Percentiles rank a stretch among this genome's conserved stretches.
Conservation (phyloP, 1,140 invertebrate species). For the Zaprionus kolodkinae region DNA sequence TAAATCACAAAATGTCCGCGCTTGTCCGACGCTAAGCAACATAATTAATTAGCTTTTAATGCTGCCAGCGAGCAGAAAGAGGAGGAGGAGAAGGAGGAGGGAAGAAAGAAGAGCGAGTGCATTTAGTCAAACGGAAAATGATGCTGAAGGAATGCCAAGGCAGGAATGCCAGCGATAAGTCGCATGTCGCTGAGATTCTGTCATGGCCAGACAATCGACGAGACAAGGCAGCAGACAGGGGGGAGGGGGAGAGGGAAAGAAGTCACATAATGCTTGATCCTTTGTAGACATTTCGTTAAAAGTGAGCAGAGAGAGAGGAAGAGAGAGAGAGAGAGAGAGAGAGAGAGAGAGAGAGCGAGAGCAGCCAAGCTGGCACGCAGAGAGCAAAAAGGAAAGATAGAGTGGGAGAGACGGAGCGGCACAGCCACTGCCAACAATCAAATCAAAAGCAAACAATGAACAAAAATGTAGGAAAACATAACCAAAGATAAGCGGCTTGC, state of each 20-base stretch:
- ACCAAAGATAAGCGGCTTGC: constrained; percentile 81
- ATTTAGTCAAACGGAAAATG: constrained; percentile 82
- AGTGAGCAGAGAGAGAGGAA: constrained; percentile 50
- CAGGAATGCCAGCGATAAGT: constrained; percentile 46
- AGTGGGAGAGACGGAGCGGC: background rate
- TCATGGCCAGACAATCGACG: constrained; percentile 50
- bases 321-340: no score
- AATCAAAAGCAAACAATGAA: constrained; percentile 83
- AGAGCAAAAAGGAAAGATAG: constrained; percentile 7
- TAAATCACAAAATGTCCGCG: constrained; percentile 64
- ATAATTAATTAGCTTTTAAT: constrained; percentile 83
- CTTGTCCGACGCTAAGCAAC: constrained; percentile 36
- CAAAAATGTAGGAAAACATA: constrained; percentile 83
- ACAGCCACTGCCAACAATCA: constrained; percentile 74
- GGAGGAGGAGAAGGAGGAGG: constrained; percentile 6
- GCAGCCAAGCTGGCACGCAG: background rate
- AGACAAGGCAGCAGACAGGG: constrained; percentile 19
- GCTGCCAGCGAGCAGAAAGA: constrained; percentile 45
- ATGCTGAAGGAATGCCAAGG: constrained; percentile 58
- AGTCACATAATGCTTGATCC: constrained; percentile 66
- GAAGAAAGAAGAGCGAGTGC: constrained; percentile 48
- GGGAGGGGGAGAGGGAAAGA: background rate
- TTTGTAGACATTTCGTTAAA: constrained; percentile 83
- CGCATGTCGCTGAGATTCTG: constrained; percentile 65
- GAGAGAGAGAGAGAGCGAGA: background rate